A percentile compares a stretch with the other conserved stretches of the same genome.
These are phyloP conservation scores for Parelbella ahira DNA, from an alignment of 2,888 invertebrate species.

Conservation along the genomic window DNA sequence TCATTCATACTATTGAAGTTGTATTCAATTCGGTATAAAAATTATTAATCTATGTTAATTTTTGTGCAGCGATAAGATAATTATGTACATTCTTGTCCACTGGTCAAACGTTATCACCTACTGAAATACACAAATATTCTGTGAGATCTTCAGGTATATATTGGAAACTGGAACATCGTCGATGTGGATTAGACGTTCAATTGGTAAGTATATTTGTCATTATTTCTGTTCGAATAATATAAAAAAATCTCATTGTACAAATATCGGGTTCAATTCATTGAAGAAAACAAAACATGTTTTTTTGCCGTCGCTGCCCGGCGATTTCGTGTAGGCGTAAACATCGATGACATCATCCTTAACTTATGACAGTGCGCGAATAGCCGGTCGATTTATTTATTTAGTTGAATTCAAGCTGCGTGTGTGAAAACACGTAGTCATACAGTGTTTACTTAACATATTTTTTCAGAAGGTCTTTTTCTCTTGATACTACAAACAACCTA, in stretches of 20 bases:
- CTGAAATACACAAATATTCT: constrained; percentile 1
- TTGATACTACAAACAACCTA: constrained; percentile 26
- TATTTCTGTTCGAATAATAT: too few relatives aligned
- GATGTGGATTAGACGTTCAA: constrained; percentile 22
- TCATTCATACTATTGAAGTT: too few relatives aligned
- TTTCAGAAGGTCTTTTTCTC: constrained; percentile 19
- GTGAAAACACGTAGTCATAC: too few relatives aligned
- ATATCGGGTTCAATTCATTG: too few relatives aligned
- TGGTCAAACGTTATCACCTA: background rate
- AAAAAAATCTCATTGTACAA: too few relatives aligned
- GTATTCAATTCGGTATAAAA: too few relatives aligned
- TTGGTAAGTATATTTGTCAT: constrained; percentile 9
- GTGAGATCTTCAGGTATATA: background rate
- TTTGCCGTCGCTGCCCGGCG: background rate
- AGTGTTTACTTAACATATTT: constrained; percentile 14
- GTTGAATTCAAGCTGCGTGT: background rate
- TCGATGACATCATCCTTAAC: constrained; percentile 12
- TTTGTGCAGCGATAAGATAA: constrained; percentile 10
- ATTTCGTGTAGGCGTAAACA: constrained; percentile 1
- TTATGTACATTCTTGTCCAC: background rate
- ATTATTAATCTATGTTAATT: too few relatives aligned
- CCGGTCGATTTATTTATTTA: background rate
- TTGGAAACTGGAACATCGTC: constrained; percentile 8
- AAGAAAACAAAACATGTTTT: too few relatives aligned
- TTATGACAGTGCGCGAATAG: too few relatives aligned